These are phyloP conservation scores for Lycaon pictus DNA, from an alignment of 2,113 vertebrate genomes.

Conservation along the genomic window DNA sequence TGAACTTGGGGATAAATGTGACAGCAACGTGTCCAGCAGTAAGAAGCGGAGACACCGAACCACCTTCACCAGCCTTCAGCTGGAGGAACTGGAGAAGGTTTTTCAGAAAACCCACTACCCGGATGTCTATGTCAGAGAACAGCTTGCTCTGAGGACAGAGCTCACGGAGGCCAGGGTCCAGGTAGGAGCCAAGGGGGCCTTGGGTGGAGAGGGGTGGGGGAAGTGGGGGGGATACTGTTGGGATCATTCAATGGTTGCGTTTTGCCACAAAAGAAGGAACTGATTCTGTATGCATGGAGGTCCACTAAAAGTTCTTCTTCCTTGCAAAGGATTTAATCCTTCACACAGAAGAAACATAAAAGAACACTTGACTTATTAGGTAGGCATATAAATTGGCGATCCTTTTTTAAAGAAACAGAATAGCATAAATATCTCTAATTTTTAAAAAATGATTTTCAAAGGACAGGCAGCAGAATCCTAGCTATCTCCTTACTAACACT, in stretches of 20 bases:
- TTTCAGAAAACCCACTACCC: constrained; percentile 99
- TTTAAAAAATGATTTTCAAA: constrained; percentile 29
- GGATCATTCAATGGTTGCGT: neutral
- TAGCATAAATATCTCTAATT: neutral
- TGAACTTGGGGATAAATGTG: constrained; percentile 95
- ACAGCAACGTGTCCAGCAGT: constrained; percentile 99
- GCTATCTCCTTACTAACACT: neutral
- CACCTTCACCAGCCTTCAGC: constrained; percentile 97
- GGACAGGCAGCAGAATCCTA: neutral
- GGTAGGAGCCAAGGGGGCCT: constrained; percentile 86
- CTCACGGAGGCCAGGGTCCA: constrained; percentile 98
- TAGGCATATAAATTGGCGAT: neutral
- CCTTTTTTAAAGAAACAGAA: neutral
- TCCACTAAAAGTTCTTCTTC: constrained; percentile 34
- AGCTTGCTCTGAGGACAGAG: constrained; percentile 98
- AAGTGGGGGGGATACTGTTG: neutral
- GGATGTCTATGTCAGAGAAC: constrained; percentile 98
- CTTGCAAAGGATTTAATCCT: constrained; percentile 17
- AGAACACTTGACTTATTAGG: neutral
- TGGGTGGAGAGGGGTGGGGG: neutral
- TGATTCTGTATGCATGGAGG: neutral
- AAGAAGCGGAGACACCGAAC: constrained; percentile 98
- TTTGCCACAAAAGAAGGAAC: constrained; percentile 10
- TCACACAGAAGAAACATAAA: neutral
- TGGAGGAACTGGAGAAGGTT: constrained; percentile 98